These are phyloP conservation scores for Zoroaster sp. DNA, from an alignment of 53 echinoderm and acorn worm species.

Conservation along the genomic window DNA sequence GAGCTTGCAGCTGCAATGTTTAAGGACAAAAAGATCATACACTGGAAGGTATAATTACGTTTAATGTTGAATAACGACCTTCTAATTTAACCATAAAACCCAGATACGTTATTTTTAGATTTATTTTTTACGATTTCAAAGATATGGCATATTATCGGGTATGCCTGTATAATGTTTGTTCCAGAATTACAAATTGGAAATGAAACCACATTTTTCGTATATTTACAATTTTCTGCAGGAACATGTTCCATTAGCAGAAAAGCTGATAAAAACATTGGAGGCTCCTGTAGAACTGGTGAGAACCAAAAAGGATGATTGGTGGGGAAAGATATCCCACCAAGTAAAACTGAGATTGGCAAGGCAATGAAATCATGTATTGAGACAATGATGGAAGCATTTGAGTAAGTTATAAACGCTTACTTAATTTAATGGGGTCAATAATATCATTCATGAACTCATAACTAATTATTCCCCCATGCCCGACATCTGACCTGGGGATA, in stretches of 20 bases:
- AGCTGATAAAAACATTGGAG: slow-evolving; percentile 63
- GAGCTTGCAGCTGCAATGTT: slow-evolving; percentile 53
- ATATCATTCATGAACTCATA: too few species aligned
- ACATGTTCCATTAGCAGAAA: slow-evolving; percentile 55
- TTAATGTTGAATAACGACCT: not conserved
- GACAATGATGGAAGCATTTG: slow-evolving; percentile 66
- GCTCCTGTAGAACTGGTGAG: slow-evolving; percentile 53
- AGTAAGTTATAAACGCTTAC: slow-evolving; percentile 42
- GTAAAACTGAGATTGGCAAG: slow-evolving; percentile 57
- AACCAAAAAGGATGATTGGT: slow-evolving; percentile 53
- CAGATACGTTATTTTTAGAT: too few species aligned
- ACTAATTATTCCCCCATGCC: too few species aligned
- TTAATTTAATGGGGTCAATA: too few species aligned
- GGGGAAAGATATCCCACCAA: slow-evolving; percentile 42
- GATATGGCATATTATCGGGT: too few species aligned
- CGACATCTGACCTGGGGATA: too few species aligned
- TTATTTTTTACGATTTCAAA: too few species aligned
- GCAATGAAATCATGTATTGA: slow-evolving; percentile 52
- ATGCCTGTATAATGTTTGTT: too few species aligned
- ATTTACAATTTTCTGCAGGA: slow-evolving; percentile 22
- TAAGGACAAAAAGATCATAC: slow-evolving; percentile 59
- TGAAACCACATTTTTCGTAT: not conserved
- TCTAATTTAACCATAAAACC: not conserved
- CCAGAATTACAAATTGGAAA: not conserved
- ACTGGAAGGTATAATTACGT: slow-evolving; percentile 76